Evolutionary conservation across 2,113 vertebrate genomes (phyloP).

Genomic region (Poeciliopsis prolifica): DNA sequence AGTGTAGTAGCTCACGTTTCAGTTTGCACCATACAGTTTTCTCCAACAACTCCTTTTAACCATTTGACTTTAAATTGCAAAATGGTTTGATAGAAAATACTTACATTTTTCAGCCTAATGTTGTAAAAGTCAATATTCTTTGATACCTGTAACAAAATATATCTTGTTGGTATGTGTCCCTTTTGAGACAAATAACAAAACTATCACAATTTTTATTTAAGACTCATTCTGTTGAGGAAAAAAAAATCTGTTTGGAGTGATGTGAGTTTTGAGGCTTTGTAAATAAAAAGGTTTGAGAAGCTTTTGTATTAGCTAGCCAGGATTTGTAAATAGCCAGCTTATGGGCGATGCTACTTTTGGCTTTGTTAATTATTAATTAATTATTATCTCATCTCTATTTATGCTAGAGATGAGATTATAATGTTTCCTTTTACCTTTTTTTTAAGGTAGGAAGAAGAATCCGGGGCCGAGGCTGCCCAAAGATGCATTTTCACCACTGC

Average conservation of each 20-base stretch:
- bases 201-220: neutral
- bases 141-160: neutral
- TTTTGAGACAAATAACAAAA: neutral
- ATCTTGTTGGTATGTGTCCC: no score
- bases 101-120: neutral
- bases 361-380: neutral
- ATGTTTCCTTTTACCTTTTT: neutral
- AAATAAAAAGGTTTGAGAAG: neutral
- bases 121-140: neutral
- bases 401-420: neutral
- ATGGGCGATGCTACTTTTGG: neutral
- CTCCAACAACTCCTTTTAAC: neutral
- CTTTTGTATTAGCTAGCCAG: neutral
- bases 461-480: slow-evolving; percentile 92
- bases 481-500: slow-evolving; percentile 89
- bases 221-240: neutral
- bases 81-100: neutral
- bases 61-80: neutral
- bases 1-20: neutral
- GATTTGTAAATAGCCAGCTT: neutral
- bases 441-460: slow-evolving; percentile 85
- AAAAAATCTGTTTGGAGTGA: neutral
- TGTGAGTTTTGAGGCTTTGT: neutral
- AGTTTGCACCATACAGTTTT: neutral
- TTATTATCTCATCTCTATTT: no score